Conservation (phyloP, 2,797 vertebrate genomes). For the Eulemur albifrons region DNA sequence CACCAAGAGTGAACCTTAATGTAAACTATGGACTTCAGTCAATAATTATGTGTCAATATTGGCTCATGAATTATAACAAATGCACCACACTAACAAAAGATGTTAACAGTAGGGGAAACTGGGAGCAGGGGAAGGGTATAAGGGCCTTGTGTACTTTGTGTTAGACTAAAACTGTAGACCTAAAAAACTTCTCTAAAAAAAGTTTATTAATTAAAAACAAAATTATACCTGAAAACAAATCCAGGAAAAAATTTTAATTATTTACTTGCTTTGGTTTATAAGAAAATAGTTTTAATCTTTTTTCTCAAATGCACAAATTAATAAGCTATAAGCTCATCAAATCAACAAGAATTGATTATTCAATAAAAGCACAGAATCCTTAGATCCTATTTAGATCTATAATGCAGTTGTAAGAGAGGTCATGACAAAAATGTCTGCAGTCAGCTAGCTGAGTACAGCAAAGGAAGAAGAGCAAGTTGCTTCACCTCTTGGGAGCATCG, state of each 20-base stretch:
- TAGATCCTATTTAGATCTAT: background rate
- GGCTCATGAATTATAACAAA: background rate
- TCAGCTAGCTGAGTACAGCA: background rate
- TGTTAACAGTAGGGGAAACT: background rate
- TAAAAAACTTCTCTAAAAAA: background rate
- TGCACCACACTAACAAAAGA: background rate
- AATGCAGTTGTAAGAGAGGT: background rate
- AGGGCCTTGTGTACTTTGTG: background rate
- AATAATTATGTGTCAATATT: background rate
- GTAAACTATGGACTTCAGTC: background rate
- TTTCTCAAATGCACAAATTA: background rate
- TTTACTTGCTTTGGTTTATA: background rate
- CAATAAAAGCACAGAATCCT: background rate
- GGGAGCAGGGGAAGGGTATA: background rate
- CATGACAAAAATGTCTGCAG: background rate
- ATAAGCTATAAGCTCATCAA: background rate
- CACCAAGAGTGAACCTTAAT: background rate
- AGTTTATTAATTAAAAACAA: background rate
- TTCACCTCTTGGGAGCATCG: background rate
- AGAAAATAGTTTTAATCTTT: background rate
- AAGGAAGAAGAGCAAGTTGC: background rate
- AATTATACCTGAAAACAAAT: background rate
- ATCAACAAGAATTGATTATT: background rate
- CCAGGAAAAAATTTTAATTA: background rate
- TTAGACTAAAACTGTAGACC: background rate